A percentile compares a stretch with the other conserved stretches of the same genome.
Evolutionary conservation across 2,888 invertebrate genomes (phyloP).

Genomic region (Pegoplata infirma): DNA sequence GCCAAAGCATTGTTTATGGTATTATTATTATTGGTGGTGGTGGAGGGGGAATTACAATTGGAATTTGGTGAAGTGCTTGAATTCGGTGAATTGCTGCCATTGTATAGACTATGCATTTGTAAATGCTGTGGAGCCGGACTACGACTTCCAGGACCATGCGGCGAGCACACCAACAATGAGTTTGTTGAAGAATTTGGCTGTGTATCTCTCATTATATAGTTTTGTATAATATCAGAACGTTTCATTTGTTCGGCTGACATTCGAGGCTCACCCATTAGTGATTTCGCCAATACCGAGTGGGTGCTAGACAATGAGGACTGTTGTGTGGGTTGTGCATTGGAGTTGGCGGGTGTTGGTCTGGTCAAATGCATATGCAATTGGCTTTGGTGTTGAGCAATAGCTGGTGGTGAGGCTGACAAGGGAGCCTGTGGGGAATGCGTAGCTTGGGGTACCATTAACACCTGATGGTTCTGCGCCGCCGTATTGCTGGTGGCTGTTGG

Average conservation of each 20-base stretch:
- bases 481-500: conserved; percentile 49
- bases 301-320: conserved; percentile 87
- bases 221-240: conserved; percentile 94
- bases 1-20: conserved; percentile 72
- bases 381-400: conserved; percentile 71
- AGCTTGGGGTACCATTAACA: conserved; percentile 62
- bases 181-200: conserved; percentile 36
- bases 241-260: conserved; percentile 96
- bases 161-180: conserved; percentile 66
- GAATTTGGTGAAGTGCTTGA: conserved; percentile 69
- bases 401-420: conserved; percentile 63
- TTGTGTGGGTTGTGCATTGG: conserved; percentile 56
- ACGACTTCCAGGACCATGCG: conserved; percentile 64
- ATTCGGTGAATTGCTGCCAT: conserved; percentile 53
- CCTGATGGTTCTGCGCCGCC: conserved; percentile 48
- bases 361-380: conserved; percentile 80
- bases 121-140: conserved; percentile 61
- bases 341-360: conserved; percentile 78
- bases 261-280: conserved; percentile 94
- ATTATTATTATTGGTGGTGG: conserved; percentile 71
- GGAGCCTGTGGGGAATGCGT: conserved; percentile 65
- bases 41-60: conserved; percentile 75
- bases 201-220: conserved; percentile 90
- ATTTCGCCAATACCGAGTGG: conserved; percentile 93
- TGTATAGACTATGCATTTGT: conserved; percentile 49